Base-by-base conservation (phyloP, 2,797 vertebrate genomes). In the Falco peregrinus region DNA sequence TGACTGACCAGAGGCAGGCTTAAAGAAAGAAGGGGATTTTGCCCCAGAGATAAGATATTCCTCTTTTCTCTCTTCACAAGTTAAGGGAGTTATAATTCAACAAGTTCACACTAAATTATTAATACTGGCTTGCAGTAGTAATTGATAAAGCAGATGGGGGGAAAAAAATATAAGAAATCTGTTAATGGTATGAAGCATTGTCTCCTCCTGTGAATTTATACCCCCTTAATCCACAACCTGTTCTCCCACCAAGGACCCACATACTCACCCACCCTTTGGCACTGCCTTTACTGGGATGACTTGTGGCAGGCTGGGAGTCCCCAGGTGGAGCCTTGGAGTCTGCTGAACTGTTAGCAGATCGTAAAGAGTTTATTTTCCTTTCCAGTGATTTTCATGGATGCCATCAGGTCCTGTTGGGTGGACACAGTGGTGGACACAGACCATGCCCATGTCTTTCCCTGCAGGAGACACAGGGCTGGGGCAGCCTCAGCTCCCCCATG, bases 31-130 rank as follows among this genome's bases (percentile, higher is more conserved):
- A 82, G 28, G 7, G 13, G 41, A 73, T 89, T 93, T 75, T 93
- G 17, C 41, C 51, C 68, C 31, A 77, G 79, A 84, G 76, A 78
- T 41, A 83, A 91, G 25, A 63, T 81, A 50, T 43, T 87, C 31
- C 6, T 85, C 33, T 88, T 81, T 81, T 92, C n/a, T 83, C 61
- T 80, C 45, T 87, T 61, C 41, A 67, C 12, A 84, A 61, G 60
- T 85, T 85, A 86, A 73, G 39, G 33, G 82, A 76, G 69, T 69
- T 84, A 71, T 57, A 93, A 93, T 84, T 89, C 86, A 90, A 65
- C 37, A 93, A 86, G 83, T 89, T 91, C 85, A 65, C 12, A 54
- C 71, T 94, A 50, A 95, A 90, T 86, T 95, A 94, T 86, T 93
- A 94, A 91, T 50, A 28, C 17, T 81, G 50, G 31, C 61, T 90